Evolutionary conservation across 2,797 vertebrate species (phyloP).

Genomic region (Mallotus villosus): DNA sequence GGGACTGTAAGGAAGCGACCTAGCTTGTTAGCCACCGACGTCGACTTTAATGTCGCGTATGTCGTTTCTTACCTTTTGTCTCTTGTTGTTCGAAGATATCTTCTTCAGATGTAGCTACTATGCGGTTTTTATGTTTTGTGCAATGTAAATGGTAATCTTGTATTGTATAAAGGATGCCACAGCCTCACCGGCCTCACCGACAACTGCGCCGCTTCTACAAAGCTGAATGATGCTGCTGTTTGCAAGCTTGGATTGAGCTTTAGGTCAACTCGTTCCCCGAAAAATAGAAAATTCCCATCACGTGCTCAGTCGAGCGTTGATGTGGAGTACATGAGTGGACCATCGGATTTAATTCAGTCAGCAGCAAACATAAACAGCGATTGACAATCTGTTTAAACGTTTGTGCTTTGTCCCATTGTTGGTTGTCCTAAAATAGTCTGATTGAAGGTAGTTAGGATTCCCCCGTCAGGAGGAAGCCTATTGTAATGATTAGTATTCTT

Average conservation of each 20-base stretch:
- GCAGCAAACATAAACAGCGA: slow-evolving; percentile 34
- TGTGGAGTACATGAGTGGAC: too few relatives aligned
- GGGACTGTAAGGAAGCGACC: slow-evolving; percentile 7
- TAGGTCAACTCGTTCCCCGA: neutral
- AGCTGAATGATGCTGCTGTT: slow-evolving; percentile 43
- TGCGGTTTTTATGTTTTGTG: slow-evolving; percentile 37
- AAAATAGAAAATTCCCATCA: too few relatives aligned
- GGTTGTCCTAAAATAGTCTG: slow-evolving; percentile 48
- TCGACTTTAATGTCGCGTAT: slow-evolving; percentile 24
- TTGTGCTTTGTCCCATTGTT: slow-evolving; percentile 57
- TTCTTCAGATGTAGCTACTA: slow-evolving; percentile 31
- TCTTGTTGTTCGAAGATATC: slow-evolving; percentile 74
- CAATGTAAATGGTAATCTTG: slow-evolving; percentile 54
- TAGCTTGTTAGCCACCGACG: slow-evolving; percentile 22
- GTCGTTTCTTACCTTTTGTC: slow-evolving; percentile 68
- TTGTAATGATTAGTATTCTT: too few relatives aligned
- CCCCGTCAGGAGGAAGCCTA: too few relatives aligned
- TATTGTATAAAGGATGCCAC: slow-evolving; percentile 12
- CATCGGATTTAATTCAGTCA: neutral
- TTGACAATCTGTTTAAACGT: slow-evolving; percentile 26
- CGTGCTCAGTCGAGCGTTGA: too few relatives aligned
- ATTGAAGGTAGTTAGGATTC: slow-evolving; percentile 5
- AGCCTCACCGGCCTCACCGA: slow-evolving; percentile 53
- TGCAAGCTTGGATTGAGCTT: neutral
- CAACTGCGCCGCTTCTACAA: slow-evolving; percentile 43